These are phyloP conservation scores for Trachymyrmex cornetzi DNA, from an alignment of 1,140 invertebrate genomes.

Conservation along the genomic window DNA sequence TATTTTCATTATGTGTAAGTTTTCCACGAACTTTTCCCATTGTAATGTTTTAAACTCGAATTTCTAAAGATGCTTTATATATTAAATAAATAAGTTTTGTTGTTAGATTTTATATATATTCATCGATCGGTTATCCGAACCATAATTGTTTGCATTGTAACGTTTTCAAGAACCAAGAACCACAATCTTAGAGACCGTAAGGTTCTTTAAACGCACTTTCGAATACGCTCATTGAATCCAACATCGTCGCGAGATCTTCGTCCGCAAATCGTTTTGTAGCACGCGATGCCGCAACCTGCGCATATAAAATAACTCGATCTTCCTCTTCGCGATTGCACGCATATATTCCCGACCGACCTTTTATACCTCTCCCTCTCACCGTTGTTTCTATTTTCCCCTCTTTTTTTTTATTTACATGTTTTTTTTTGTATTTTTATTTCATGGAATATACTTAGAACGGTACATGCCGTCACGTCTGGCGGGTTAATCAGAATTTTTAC, in stretches of 20 bases:
- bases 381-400: not conserved
- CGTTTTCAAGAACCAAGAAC: not conserved
- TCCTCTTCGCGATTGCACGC: constrained; percentile 12
- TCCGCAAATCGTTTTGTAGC: constrained; percentile 28
- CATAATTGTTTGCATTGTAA: not conserved
- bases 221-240: constrained; percentile 24
- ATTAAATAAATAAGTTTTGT: not conserved
- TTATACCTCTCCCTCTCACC: not conserved
- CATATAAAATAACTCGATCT: constrained; percentile 33
- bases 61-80: not conserved
- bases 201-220: not conserved
- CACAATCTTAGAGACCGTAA: not conserved
- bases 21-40: not conserved
- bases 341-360: not conserved
- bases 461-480: constrained; percentile 69
- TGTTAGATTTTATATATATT: not conserved
- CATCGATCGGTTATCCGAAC: not conserved
- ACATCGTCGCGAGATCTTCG: constrained; percentile 18
- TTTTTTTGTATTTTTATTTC: constrained; percentile 46
- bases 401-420: not conserved
- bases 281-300: not conserved
- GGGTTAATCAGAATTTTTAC: constrained; percentile 77
- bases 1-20: not conserved
- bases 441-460: constrained; percentile 9
- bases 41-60: not conserved